phyloP scores from a whole-genome alignment of 2,888 invertebrate species.

The Encarsia formosa region DNA sequence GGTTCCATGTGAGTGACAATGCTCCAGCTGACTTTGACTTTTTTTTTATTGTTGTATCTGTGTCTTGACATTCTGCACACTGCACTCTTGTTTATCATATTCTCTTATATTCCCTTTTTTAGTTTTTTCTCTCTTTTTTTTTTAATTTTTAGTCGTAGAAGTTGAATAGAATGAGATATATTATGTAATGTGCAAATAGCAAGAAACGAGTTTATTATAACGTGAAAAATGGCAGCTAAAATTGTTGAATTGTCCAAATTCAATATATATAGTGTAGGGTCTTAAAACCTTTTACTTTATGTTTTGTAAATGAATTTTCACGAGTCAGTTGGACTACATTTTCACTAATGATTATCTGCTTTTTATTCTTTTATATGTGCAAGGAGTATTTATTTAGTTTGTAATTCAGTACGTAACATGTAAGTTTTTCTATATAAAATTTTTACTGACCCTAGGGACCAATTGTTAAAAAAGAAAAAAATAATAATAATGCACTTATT shows the following conservation, averaged over 20 bases:
- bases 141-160: conserved; percentile 20
- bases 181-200: conserved; percentile 19
- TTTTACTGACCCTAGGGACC: neutral
- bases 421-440: neutral
- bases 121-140: conserved; percentile 13
- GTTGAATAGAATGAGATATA: conserved; percentile 11
- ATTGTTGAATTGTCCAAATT: conserved; percentile 20
- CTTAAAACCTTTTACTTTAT: conserved; percentile 5
- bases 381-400: conserved; percentile 5
- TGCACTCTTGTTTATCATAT: conserved; percentile 31
- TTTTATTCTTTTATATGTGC: conserved; percentile 1
- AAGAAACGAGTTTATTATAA: conserved; percentile 4
- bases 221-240: conserved; percentile 16
- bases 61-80: conserved; percentile 41
- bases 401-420: neutral
- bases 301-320: neutral
- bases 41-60: conserved; percentile 41
- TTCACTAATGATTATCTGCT: conserved; percentile 4
- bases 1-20: conserved; percentile 51
- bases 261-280: conserved; percentile 6
- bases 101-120: neutral
- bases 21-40: conserved; percentile 43
- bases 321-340: conserved; percentile 2
- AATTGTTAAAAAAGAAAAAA: neutral
- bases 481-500: neutral